Base-by-base conservation (phyloP, 2,113 vertebrate species). In the Daboia siamensis region DNA sequence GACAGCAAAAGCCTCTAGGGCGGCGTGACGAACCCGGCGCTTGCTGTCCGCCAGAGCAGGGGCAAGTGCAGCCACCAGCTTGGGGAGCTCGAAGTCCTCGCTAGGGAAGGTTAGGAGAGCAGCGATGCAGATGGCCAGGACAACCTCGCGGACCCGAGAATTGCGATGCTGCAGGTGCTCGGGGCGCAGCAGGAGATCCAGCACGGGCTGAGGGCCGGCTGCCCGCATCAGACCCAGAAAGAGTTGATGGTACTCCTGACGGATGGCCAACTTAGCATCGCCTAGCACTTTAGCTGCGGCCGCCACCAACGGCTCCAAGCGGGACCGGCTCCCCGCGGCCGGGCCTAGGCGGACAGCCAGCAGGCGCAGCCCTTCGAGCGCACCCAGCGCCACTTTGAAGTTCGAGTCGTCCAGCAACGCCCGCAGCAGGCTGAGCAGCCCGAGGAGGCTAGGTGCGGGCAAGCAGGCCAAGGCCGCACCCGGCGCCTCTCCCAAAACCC, bases 11-110 rank as follows among this genome's bases (percentile, higher is more conserved):
- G 98, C 97, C 95, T 99, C 99, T 1, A 98, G 96, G 39, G 98
- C 98, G 0, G 98, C 98, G 0, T 98, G 98, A 21, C 98, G 98
- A 3, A 99, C 98, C 92, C 97, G 98, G 93, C 96, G 96, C 95
- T 98, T 99, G 95, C 95, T 93, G 94, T 99, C 98, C 8, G 97
- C 97, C 94, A 98, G 97, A 46, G 97, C 98, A 0, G 98, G 99
- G 0, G 98, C 98, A 54, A 98, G 98, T 88, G 97, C 97, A 6
- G 97, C 97, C 1, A 98, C 98, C 95, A 99, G 96, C 84, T 95
- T 96, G 29, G 97, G 95, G 94, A 98, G 96, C 93, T 98, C 97
- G 91, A 99, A 98, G 94, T 98, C 97, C 92, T 97, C 98, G 23
- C 97, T 95, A 0, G 98, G 98, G 93, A 98, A 97, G 5, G 97